Evolutionary conservation across 2,888 invertebrate species (phyloP), one percentile per base, ranked within the genome.

Genomic region (Malacosoma neustria): DNA sequence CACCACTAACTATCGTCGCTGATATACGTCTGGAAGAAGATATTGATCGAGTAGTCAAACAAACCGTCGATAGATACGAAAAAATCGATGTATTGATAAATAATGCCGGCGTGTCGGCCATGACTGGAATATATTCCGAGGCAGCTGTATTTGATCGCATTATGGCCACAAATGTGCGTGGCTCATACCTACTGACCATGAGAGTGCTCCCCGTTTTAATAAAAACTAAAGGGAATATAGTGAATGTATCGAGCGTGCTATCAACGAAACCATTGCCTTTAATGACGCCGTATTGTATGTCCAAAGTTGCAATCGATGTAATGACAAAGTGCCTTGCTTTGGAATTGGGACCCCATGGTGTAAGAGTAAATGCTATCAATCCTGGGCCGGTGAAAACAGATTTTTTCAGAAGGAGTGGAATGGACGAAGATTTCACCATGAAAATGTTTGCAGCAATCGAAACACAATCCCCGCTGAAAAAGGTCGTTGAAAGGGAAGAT

Each of bases 261-360:
- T 64, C 74, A 7, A 57, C 46, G 1, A 64, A 61, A 38, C 64
- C 77, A 0, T 35, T 69, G 12, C 54, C 69, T 1, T 38, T 54
- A 9, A 61, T 73, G 61, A 57, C 61, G 13, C 60, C 73, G 0
- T 80, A 81, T 43, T 73, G 72, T 43, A 74, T 80, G 63, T 72
- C 76, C 0, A 81, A 81, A 53, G 75, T 79, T 1, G 77, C 72
- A 1, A 43, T 79, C 2, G 77, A 81, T 37, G 72, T 72, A 63
- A 69, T 76, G 3, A 77, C 75, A 1, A 76, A 75, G 48, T 76
- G 76, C 39, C 47, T 59, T 7, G 77, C 81, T n/a, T 38, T 74
- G 13, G 67, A 75, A 36, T 42, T 72, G 11, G 75, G 64, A 1
- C 43, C 59, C 1, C 57, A 60, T 38, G 75, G 77, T 15, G 70